phyloP scores from a whole-genome alignment of 2,113 vertebrate genomes.

The Danio rerio region DNA sequence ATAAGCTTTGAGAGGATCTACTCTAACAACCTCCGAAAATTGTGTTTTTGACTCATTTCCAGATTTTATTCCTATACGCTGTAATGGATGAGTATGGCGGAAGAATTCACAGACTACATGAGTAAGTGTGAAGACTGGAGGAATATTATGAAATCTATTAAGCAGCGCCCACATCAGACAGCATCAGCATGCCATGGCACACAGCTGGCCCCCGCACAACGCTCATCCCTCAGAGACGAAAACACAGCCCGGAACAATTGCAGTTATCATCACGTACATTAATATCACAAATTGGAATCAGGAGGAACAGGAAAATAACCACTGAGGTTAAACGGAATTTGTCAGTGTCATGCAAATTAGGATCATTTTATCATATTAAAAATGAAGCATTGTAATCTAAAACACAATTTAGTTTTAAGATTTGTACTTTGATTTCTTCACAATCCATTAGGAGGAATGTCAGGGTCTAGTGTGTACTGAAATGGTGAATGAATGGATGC shows the following conservation, averaged over 20 bases:
- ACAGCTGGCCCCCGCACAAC: not conserved
- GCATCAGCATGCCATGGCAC: slow-evolving; percentile 1
- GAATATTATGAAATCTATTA: slow-evolving; percentile 47
- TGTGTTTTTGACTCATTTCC: not conserved
- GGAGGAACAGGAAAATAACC: not conserved
- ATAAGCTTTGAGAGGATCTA: slow-evolving; percentile 13
- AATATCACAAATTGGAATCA: slow-evolving; percentile 43
- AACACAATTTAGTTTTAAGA: not conserved
- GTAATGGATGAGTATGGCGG: slow-evolving; percentile 3
- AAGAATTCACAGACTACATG: slow-evolving; percentile 24
- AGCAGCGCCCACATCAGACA: slow-evolving; percentile 16
- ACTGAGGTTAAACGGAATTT: slow-evolving; percentile 44
- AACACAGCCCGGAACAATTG: slow-evolving; percentile 10
- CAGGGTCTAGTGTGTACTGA: not conserved
- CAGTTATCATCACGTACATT: slow-evolving; percentile 15
- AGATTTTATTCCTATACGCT: not conserved
- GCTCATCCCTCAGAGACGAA: slow-evolving; percentile 24
- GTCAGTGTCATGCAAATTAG: slow-evolving; percentile 41
- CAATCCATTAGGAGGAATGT: not conserved
- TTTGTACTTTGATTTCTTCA: not conserved
- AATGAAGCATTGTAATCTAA: not conserved
- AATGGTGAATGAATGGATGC: not conserved
- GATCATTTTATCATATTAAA: not conserved
- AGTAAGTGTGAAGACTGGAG: slow-evolving; percentile 8
- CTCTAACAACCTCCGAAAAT: slow-evolving; percentile 3